Evolutionary conservation across 2,113 vertebrate species (phyloP).

Genomic region (Sylvilagus bachmani): DNA sequence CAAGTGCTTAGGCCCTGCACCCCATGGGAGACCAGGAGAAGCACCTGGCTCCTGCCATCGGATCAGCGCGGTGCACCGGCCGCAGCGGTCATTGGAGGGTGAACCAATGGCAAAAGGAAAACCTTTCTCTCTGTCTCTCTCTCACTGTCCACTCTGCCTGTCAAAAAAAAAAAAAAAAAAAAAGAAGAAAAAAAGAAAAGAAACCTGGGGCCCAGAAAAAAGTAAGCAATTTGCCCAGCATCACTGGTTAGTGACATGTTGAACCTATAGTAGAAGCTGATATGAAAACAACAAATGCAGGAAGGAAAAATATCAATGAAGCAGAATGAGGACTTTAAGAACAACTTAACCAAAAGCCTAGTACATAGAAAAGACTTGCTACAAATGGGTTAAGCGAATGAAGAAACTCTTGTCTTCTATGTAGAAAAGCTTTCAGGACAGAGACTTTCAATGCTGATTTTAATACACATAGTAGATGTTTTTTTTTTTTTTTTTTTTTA

Average conservation of each 20-base stretch:
- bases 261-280: neutral
- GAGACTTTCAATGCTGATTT: neutral
- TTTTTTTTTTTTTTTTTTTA: no score
- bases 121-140: no score
- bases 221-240: neutral
- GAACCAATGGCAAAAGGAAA: no score
- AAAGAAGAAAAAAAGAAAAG: no score
- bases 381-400: conserved; percentile 1
- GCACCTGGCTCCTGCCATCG: no score
- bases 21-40: no score
- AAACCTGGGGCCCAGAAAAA: neutral
- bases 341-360: neutral
- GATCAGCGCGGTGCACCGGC: no score
- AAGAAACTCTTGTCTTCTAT: neutral
- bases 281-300: neutral
- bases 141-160: no score
- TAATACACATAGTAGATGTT: no score
- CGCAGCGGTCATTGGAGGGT: no score
- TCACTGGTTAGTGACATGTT: neutral
- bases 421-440: neutral
- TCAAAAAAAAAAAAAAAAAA: no score
- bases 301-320: neutral
- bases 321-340: neutral
- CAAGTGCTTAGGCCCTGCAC: no score
- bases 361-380: neutral